Evolutionary conservation across 1,140 invertebrate species (phyloP).

Genomic region (Aethina tumida): DNA sequence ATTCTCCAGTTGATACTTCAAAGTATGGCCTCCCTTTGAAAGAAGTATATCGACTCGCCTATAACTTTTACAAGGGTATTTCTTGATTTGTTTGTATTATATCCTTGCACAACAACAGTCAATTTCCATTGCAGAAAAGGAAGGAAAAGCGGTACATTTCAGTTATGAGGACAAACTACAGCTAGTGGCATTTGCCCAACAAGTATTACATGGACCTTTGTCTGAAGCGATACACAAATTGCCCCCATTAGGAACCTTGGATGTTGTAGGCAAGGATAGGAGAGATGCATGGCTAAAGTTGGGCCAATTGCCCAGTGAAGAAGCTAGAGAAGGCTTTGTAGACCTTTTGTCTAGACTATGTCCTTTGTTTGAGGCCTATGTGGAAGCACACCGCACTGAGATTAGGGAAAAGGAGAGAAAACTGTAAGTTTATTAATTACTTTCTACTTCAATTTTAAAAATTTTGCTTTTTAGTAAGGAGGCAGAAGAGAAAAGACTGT

Average conservation of each 20-base stretch:
- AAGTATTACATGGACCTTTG: conserved; percentile 81
- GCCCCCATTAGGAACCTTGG: conserved; percentile 81
- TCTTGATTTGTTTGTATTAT: conserved; percentile 6
- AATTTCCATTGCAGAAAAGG: conserved; percentile 70
- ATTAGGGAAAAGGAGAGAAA: conserved; percentile 52
- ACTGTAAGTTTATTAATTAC: conserved; percentile 40
- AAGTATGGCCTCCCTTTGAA: conserved; percentile 50
- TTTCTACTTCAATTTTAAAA: conserved; percentile 17
- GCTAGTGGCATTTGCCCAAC: conserved; percentile 84
- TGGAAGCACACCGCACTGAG: conserved; percentile 84
- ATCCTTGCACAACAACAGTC: conserved; percentile 3
- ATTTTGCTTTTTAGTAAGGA: conserved; percentile 32
- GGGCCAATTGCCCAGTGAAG: conserved; percentile 71
- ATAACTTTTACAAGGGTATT: conserved; percentile 85
- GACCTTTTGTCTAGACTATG: conserved; percentile 78
- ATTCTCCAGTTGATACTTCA: conserved; percentile 15
- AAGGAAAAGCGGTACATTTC: conserved; percentile 88
- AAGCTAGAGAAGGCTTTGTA: conserved; percentile 88
- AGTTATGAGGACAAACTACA: conserved; percentile 90
- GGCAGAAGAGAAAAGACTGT: conserved; percentile 25
- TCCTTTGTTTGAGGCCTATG: conserved; percentile 79
- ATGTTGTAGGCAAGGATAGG: conserved; percentile 90
- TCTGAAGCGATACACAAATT: conserved; percentile 54
- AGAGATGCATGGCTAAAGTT: conserved; percentile 87
- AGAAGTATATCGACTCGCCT: conserved; percentile 77